Evolutionary conservation across 2,888 invertebrate genomes (phyloP), one percentile per base, ranked within the genome.

Genomic region (Eudemis profundana): DNA sequence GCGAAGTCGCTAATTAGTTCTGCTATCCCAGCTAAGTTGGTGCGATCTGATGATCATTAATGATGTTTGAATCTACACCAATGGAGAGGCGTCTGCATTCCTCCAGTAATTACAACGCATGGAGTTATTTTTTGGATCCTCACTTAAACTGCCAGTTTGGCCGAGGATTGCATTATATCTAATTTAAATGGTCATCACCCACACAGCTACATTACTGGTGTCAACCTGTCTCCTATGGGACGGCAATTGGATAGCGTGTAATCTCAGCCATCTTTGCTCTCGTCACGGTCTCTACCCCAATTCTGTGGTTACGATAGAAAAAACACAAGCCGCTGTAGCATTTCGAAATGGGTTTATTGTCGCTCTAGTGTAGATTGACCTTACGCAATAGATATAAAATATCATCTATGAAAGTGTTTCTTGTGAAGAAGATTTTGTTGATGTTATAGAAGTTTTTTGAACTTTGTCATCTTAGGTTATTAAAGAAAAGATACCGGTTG

Each of bases 211-310:
- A 21, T 42, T 49, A 57, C 42, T 42, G 56, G 8, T 14, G 38
- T 33, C 54, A 47, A 27, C 38, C 14, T 33, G 51, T 53, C 4
- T 49, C 40, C 40, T 49, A 49, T 56, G 38, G 78, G 70, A 69
- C 68, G 59, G 76, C 63, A 74, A 78, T 76, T 75, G 74, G 78
- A 79, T 78, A 76, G 73, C 75, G 72, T 76, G 78, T 77, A 83
- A 82, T 81, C 77, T 76, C 68, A 69, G 70, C 72, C 74, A 78
- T 79, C 80, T 78, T 76, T 72, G 76, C 72, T 73, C 71, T 77
- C 80, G 84, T 84, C 84, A 85, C 82, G 83, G 75, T 70, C 68
- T 75, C 72, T 79, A 82, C 75, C 72, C 79, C 77, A 74, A 76
- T 82, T 84, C 79, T 83, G 80, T 79, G 80, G 80, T 80, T 76